These are phyloP conservation scores for Myrmecophaga tridactyla DNA, from an alignment of 2,113 vertebrate species.

Conservation along the genomic window DNA sequence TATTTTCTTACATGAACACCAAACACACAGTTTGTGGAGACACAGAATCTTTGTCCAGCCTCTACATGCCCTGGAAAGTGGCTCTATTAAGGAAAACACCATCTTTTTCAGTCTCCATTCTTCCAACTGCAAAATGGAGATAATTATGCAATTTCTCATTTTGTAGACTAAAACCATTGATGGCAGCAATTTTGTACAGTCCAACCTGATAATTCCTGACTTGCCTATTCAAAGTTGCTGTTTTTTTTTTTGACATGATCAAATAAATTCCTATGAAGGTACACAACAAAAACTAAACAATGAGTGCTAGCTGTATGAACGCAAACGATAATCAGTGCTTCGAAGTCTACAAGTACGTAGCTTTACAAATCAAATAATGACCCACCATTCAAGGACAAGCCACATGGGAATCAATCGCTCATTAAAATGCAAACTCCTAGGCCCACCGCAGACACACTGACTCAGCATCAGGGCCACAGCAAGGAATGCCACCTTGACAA, in stretches of 20 bases:
- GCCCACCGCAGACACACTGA: not conserved
- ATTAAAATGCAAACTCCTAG: not conserved
- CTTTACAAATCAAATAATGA: not conserved
- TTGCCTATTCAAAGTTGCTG: not conserved
- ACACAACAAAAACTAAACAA: not conserved
- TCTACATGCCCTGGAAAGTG: not conserved
- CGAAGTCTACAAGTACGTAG: accelerated
- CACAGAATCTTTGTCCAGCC: not conserved
- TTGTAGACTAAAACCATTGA: not conserved
- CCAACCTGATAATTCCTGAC: not conserved
- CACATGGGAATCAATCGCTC: not conserved
- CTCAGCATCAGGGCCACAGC: not conserved
- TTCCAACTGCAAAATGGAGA: constrained; percentile 10
- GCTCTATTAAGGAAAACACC: not conserved
- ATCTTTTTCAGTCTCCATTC: not conserved
- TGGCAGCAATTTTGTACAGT: not conserved
- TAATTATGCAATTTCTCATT: not conserved
- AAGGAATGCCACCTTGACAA: not conserved
- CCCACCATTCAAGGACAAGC: not conserved
- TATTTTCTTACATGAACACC: not conserved
- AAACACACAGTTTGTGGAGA: not conserved
- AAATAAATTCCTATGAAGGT: not conserved
- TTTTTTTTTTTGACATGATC: not conserved
- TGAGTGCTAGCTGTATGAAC: not conserved
- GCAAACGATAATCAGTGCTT: not conserved